These are phyloP conservation scores for Ranitomeya imitator DNA, from an alignment of 2,113 vertebrate genomes.

Conservation along the genomic window DNA sequence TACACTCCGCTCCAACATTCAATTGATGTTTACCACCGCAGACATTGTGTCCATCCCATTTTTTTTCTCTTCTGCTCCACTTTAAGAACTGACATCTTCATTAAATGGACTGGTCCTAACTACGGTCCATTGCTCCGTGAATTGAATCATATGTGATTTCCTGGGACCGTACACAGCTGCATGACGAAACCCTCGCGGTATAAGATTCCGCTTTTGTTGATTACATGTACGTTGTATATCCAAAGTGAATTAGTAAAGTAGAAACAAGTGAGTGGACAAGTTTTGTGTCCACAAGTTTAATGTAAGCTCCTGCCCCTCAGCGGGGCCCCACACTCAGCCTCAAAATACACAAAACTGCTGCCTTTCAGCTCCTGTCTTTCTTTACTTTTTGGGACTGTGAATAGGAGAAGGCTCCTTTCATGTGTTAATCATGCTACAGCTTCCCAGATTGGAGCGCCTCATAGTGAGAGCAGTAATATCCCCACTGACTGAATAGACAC, in stretches of 20 bases:
- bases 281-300: neutral
- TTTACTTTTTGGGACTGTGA: constrained; percentile 79
- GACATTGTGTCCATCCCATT: neutral
- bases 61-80: neutral
- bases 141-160: neutral
- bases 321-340: constrained; percentile 47
- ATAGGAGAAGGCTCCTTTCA: constrained; percentile 78
- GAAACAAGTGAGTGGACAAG: neutral
- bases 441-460: constrained; percentile 46
- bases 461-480: constrained; percentile 18
- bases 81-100: neutral
- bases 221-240: neutral
- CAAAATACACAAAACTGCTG: constrained; percentile 53
- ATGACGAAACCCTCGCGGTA: neutral
- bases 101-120: neutral
- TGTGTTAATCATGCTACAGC: constrained; percentile 75
- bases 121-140: neutral
- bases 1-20: neutral
- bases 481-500: constrained; percentile 5
- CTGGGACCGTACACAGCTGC: neutral
- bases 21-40: neutral
- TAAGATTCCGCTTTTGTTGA: neutral
- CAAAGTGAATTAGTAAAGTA: neutral
- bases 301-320: constrained; percentile 28
- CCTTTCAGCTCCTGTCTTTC: constrained; percentile 69